Conservation (phyloP, 2,113 vertebrate species). For the Epinephelus moara region DNA sequence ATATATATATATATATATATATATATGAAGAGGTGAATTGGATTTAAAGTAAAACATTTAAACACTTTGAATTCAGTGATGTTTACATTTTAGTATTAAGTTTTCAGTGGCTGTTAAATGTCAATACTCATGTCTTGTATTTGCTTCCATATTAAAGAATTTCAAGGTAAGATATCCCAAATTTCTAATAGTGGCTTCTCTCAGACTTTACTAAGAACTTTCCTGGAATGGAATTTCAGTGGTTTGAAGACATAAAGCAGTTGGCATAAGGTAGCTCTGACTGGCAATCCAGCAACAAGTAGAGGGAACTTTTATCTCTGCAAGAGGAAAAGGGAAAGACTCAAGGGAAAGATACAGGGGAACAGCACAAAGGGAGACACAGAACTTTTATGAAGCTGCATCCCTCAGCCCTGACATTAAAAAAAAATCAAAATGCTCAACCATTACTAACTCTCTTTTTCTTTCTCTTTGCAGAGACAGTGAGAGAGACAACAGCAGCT, state of each 20-base stretch:
- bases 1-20: too few relatives aligned
- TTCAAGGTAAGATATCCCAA: too few relatives aligned
- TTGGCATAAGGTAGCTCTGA: not conserved
- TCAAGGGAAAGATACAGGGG: not conserved
- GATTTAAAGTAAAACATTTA: too few relatives aligned
- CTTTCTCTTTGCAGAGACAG: constrained; percentile 85
- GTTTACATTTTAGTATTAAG: too few relatives aligned
- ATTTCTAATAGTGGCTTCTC: not conserved
- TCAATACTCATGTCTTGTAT: too few relatives aligned
- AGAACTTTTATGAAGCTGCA: not conserved
- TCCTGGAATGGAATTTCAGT: not conserved
- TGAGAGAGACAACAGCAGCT: constrained; percentile 93
- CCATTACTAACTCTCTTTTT: not conserved
- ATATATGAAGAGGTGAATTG: too few relatives aligned
- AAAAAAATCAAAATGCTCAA: not conserved
- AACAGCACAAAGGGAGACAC: not conserved
- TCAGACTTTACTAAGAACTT: not conserved
- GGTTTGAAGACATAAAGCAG: not conserved
- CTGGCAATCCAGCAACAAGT: not conserved
- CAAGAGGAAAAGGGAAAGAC: not conserved
- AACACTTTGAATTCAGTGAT: too few relatives aligned
- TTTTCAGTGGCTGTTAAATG: too few relatives aligned
- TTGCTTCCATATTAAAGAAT: too few relatives aligned
- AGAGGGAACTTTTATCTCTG: not conserved
- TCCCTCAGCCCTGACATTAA: not conserved